Conservation (phyloP, 2,888 invertebrate species). For the Drosophila gaucha region DNA sequence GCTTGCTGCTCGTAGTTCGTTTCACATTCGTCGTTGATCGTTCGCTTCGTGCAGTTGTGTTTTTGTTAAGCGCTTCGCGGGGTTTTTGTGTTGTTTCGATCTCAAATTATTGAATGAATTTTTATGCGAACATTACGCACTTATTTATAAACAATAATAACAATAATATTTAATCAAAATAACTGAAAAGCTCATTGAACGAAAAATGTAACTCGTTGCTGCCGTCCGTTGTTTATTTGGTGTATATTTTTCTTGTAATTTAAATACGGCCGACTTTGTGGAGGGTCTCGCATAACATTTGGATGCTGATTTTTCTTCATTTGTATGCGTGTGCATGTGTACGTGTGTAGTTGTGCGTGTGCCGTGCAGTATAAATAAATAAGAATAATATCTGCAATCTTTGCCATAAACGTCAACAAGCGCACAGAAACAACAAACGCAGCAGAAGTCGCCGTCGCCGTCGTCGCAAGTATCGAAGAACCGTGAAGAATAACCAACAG, state of each 20-base stretch:
- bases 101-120: slow-evolving; percentile 36
- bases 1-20: slow-evolving; percentile 14
- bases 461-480: slow-evolving; percentile 28
- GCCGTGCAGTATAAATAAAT: slow-evolving; percentile 69
- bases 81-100: slow-evolving; percentile 15
- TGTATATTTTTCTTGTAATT: slow-evolving; percentile 27
- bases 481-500: slow-evolving; percentile 40
- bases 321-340: slow-evolving; percentile 21
- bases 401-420: slow-evolving; percentile 53
- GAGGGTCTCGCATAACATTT: slow-evolving; percentile 64
- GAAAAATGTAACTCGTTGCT: slow-evolving; percentile 21
- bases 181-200: slow-evolving; percentile 28
- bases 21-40: slow-evolving; percentile 67
- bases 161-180: slow-evolving; percentile 22
- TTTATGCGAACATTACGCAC: slow-evolving; percentile 41
- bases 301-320: slow-evolving; percentile 61
- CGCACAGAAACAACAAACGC: slow-evolving; percentile 26
- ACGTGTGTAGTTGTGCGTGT: slow-evolving; percentile 16
- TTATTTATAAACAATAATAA: slow-evolving; percentile 30
- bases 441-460: slow-evolving; percentile 11
- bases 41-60: slow-evolving; percentile 61
- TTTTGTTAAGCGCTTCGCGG: slow-evolving; percentile 18
- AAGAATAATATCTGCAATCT: slow-evolving; percentile 75
- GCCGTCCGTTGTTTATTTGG: background rate
- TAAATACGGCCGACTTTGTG: slow-evolving; percentile 40